Evolutionary conservation across 2,113 vertebrate species (phyloP).

Genomic region (Poeciliopsis retropinna): DNA sequence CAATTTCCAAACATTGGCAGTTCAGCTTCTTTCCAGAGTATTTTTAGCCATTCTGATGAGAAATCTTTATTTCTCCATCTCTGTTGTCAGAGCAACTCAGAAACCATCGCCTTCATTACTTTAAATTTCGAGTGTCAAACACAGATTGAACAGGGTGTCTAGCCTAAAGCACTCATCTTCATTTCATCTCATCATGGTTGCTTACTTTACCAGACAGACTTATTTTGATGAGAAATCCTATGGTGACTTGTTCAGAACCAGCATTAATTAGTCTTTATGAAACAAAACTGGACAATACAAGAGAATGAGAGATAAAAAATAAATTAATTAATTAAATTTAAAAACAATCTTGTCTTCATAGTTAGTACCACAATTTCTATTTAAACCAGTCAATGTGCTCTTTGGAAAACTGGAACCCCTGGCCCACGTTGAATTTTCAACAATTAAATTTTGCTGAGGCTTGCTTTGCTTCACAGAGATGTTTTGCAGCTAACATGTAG

Average conservation of each 20-base stretch:
- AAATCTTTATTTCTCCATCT: too few species aligned
- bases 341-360: too few species aligned
- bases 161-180: neutral
- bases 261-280: neutral
- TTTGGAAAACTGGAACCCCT: neutral
- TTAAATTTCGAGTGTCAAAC: neutral
- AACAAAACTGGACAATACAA: too few species aligned
- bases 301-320: too few species aligned
- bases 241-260: constrained; percentile 10
- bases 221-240: neutral
- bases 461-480: neutral
- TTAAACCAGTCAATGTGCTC: neutral
- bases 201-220: neutral
- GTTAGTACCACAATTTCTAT: neutral
- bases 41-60: neutral
- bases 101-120: neutral
- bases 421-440: neutral
- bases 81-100: neutral
- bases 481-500: neutral
- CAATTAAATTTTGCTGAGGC: neutral
- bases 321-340: too few species aligned
- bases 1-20: neutral
- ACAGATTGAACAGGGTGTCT: neutral
- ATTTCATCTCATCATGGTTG: neutral
- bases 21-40: neutral